Evolutionary conservation across 2,888 invertebrate species (phyloP).

Genomic region (Uropetala carovei): DNA sequence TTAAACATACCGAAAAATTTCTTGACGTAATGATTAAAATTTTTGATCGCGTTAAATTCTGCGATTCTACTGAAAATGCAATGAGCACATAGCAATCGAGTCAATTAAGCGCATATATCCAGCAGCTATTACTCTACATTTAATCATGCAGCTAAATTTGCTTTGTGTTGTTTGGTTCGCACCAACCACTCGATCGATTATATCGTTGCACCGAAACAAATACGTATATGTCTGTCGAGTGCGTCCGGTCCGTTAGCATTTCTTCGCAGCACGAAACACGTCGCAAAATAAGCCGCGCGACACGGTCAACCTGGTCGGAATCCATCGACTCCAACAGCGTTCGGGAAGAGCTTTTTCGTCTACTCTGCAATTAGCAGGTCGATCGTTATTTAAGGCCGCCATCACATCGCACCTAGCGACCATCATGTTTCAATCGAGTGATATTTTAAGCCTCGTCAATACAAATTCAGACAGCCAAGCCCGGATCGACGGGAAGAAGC

Average conservation of each 20-base stretch:
- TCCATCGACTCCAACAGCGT: neutral
- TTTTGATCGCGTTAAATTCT: too few species aligned
- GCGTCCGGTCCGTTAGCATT: neutral
- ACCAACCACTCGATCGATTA: neutral
- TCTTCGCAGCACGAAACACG: neutral
- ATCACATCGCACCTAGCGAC: conserved; percentile 37
- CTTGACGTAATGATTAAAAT: too few species aligned
- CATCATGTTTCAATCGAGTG: neutral
- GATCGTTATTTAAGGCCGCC: conserved; percentile 32
- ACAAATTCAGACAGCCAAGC: neutral
- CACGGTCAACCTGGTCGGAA: too few species aligned
- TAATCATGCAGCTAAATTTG: neutral
- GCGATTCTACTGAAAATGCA: too few species aligned
- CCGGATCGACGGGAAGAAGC: neutral
- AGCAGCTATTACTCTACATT: too few species aligned
- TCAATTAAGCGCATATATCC: too few species aligned
- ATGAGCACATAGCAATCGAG: too few species aligned
- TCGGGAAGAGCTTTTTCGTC: neutral
- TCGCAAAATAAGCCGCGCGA: neutral
- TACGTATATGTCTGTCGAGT: neutral
- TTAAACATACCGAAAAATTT: too few species aligned
- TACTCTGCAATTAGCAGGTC: neutral
- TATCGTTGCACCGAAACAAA: neutral
- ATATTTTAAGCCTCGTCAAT: neutral
- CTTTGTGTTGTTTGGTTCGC: neutral